These are phyloP conservation scores for Anarrhichthys ocellatus DNA, from an alignment of 2,113 vertebrate species.

Conservation along the genomic window DNA sequence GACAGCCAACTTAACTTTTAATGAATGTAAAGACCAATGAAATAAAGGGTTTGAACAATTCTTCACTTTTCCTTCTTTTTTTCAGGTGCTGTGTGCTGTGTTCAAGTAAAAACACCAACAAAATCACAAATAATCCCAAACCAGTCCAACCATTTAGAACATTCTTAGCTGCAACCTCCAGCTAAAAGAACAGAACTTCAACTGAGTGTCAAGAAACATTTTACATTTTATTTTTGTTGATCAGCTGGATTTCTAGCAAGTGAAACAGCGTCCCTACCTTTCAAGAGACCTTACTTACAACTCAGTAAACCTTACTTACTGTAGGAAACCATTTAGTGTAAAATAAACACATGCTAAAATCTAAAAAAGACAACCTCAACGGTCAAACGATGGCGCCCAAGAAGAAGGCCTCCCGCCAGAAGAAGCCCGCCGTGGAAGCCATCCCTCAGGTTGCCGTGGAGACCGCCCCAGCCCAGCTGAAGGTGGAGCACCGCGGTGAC, in stretches of 20 bases:
- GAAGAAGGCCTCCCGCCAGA: slow-evolving; percentile 84
- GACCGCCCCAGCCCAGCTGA: slow-evolving; percentile 31
- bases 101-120: slow-evolving; percentile 42
- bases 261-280: slow-evolving; percentile 25
- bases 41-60: background rate
- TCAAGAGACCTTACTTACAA: no score
- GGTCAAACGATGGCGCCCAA: slow-evolving; percentile 84
- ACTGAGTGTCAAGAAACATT: background rate
- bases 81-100: slow-evolving; percentile 77
- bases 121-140: slow-evolving; percentile 19
- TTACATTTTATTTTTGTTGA: background rate
- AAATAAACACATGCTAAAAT: background rate
- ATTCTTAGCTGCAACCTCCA: background rate
- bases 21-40: background rate
- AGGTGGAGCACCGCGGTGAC: slow-evolving; percentile 66
- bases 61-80: slow-evolving; percentile 3
- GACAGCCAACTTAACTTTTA: background rate
- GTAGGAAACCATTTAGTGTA: background rate
- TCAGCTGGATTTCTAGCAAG: slow-evolving; percentile 13
- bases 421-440: slow-evolving; percentile 71
- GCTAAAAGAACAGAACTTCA: slow-evolving; percentile 10
- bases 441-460: slow-evolving; percentile 56
- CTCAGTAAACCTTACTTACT: background rate
- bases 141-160: background rate
- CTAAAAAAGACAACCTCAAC: background rate